Evolutionary conservation across 2,797 vertebrate genomes (phyloP).

Genomic region (Melanotaenia maccullochi): DNA sequence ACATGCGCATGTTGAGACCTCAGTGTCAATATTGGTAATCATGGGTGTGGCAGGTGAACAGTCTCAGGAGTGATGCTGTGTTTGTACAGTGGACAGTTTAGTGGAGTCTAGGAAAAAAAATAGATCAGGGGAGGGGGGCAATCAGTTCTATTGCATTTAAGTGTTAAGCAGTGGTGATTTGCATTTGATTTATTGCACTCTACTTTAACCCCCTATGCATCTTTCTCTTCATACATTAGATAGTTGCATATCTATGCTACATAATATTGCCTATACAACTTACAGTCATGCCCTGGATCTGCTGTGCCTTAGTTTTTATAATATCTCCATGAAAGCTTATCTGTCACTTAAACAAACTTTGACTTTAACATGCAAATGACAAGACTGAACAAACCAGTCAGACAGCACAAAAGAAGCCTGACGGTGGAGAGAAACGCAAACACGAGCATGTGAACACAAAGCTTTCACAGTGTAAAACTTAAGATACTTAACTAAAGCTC

Average conservation of each 20-base stretch:
- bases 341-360: constrained; percentile 63
- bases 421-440: neutral
- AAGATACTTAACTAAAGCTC: constrained; percentile 28
- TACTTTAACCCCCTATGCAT: neutral
- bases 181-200: neutral
- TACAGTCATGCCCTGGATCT: neutral
- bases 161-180: neutral
- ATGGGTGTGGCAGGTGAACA: constrained; percentile 78
- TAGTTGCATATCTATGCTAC: neutral
- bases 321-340: constrained; percentile 15
- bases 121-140: no score
- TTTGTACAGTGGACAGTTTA: constrained; percentile 5
- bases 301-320: neutral
- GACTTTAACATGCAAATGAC: constrained; percentile 20
- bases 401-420: constrained; percentile 19
- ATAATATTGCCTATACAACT: neutral
- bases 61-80: constrained; percentile 47
- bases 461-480: constrained; percentile 1
- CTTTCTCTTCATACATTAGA: neutral
- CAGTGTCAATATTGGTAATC: constrained; percentile 70
- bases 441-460: constrained; percentile 1
- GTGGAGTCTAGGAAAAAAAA: neutral
- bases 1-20: constrained; percentile 63
- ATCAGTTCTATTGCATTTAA: neutral
- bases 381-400: constrained; percentile 59